Base-by-base conservation (phyloP, 2,797 vertebrate species). In the Anolis apletophallus region DNA sequence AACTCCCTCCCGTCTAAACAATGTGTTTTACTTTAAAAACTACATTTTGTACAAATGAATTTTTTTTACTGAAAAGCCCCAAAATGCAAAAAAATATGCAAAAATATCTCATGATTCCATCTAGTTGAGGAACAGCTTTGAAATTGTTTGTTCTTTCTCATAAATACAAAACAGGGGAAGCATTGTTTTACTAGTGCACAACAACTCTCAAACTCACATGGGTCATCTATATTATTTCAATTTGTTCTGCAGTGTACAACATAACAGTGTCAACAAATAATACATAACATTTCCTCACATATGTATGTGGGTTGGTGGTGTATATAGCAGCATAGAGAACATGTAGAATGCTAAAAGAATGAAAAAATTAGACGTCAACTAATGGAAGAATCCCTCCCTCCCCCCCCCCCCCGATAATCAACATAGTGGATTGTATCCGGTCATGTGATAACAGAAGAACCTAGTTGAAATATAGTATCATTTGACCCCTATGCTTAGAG, bases 311-410 rank as follows among this genome's bases (percentile, higher is more conserved):
- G 46, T 46, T 46, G 46, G 7, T 46, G 46, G 23, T n/a, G 57
- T 34, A 2, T 19, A 64, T 19, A 23, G 16, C 16, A 32, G 36
- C 52, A 9, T 80, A 36, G 12, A 80, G 36, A 10, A 54, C 50
- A n/a, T 40, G 61, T 52, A 8, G 12, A 13, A 32, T 50, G 57
- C 68, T 61, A 17, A 29, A 87, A 86, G 74, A 1, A 0, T 81
- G 90, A 85, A 32, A 76, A 0, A 0, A 3, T 0, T 36, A 73
- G 32, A 68, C 1, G 8, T 1, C 5, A 0, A 81, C 16, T 81
- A 50, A 73, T 90, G 87, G 46, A 67, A 79, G 84, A 0, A 14
- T 79, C 32, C 1, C 2, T 5, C 40, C 40, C 40, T 9, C 3
- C 57, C 19, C 5, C 2, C 40, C 40, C 40, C 40, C 7, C 3